These are phyloP conservation scores for Epinephelus awoara DNA, from an alignment of 2,797 vertebrate genomes.

Conservation along the genomic window DNA sequence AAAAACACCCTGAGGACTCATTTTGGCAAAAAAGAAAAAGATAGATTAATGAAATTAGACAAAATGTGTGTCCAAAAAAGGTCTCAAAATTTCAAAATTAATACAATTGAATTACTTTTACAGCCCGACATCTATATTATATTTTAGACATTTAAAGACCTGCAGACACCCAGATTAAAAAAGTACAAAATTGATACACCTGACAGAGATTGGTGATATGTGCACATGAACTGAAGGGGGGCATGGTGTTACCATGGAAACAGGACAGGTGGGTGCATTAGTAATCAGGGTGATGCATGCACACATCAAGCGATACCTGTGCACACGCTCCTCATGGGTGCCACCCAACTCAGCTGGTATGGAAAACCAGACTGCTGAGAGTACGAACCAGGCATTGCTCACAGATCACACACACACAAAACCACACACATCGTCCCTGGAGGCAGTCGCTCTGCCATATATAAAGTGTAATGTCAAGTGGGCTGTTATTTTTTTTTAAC, in stretches of 20 bases:
- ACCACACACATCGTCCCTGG: slow-evolving; percentile 42
- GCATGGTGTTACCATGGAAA: slow-evolving; percentile 77
- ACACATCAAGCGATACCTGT: slow-evolving; percentile 54
- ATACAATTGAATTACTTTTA: too few species aligned
- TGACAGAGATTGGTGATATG: slow-evolving; percentile 54
- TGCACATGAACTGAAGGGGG: slow-evolving; percentile 26
- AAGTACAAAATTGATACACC: slow-evolving; percentile 23
- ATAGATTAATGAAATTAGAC: too few species aligned
- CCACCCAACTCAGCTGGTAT: slow-evolving; percentile 43
- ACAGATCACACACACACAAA: slow-evolving; percentile 43
- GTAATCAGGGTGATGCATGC: slow-evolving; percentile 39
- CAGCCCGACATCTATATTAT: too few species aligned
- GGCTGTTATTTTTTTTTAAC: slow-evolving; percentile 9
- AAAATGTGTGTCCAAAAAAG: too few species aligned
- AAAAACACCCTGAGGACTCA: too few species aligned
- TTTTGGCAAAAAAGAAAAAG: too few species aligned
- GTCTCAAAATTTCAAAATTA: background rate
- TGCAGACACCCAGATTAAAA: too few species aligned
- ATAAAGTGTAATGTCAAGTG: slow-evolving; percentile 65
- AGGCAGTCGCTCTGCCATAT: slow-evolving; percentile 61
- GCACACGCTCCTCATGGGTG: slow-evolving; percentile 30
- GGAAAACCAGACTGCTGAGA: slow-evolving; percentile 37
- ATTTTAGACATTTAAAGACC: too few species aligned
- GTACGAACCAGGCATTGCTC: slow-evolving; percentile 16
- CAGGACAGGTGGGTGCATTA: slow-evolving; percentile 65